Evolutionary conservation across 2,888 invertebrate species (phyloP), one percentile per base, ranked within the genome.

Genomic region (Belgica antarctica): DNA sequence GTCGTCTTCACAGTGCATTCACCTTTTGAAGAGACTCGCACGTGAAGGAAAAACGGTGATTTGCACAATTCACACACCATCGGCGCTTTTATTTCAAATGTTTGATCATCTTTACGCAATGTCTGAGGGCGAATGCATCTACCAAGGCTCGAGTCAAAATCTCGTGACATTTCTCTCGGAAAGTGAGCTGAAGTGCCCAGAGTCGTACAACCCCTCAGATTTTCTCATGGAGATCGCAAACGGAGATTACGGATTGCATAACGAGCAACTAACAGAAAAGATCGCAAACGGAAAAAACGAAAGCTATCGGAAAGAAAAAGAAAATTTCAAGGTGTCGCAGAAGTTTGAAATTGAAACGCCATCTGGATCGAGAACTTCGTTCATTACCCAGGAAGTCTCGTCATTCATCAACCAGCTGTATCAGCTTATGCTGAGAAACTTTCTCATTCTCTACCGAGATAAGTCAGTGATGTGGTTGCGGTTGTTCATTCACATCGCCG

Each of bases 171-270:
- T 89, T 81, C 81, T 96, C 72, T 82, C 84, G 65, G 84, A 85
- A 72, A 81, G 87, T 71, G 85, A 86, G 73, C 81, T 94, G 12
- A 81, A 83, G 27, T 96, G 96, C 78, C 96, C 95, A 0, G 85
- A 88, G n/a, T 92, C 91, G 76, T 93, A 96, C 78, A 95, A 94
- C 81, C 94, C 94, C 47, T 91, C 94, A 17, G 95, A 95, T 79
- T 94, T 88, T 80, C 83, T 94, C 93, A 81, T 93, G 81, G 93
- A 93, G 82, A 86, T 93, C 65, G 88, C 90, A 1, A 86, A 87
- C 72, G 89, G 90, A 57, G 92, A 92, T 76, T 88, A 90, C 76
- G 92, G 91, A 73, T 81, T 80, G 68, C 80, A 82, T 72, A 77
- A 81, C 46, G 78, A 82, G 34, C 80, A 78, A 70, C 78, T 90